Evolutionary conservation across 2,797 vertebrate genomes (phyloP), one percentile per base, ranked within the genome.

Genomic region (Lepilemur septentrionalis): DNA sequence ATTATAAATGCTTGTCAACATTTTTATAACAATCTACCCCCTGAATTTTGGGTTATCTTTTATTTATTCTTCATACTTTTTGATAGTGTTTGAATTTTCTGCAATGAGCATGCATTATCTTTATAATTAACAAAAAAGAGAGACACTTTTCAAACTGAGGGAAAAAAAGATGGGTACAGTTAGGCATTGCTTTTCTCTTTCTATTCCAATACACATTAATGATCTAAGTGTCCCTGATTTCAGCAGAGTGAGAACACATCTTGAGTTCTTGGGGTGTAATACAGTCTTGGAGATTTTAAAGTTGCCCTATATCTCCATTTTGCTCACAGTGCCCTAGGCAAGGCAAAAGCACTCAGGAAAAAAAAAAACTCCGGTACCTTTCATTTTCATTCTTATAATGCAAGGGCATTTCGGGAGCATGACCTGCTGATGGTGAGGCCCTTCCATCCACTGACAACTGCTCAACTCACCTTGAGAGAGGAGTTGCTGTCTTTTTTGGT

Each of bases 41-140:
- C 55, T 82, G 84, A 86, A 79, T 63, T 92, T 57, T n/a, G 57
- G n/a, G 65, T 84, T n/a, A 81, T 69, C 50, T 57, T 78, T 79
- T 38, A 67, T 92, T 89, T 70, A 75, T 85, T 86, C 38, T 81
- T 86, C 22, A 46, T 46, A 32, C 11, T 50, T 67, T 23, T 15
- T 52, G 15, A 32, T 76, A 79, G 11, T 73, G 85, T 57, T 50
- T 84, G 48, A 48, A 46, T 67, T 57, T 57, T 78, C 46, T 65
- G 3, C 41, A 85, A 59, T 69, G 43, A 48, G 8, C 38, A 41
- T 9, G 13, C 30, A 69, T 7, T 30, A 67, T 46, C 69, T 46
- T 82, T 75, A 61, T 35, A 69, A 84, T 50, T 4, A 52, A 46
- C 30, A 63, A 52, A 38, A 65, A 25, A 59, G 9, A 69, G 0